Evolutionary conservation across 2,113 vertebrate genomes (phyloP).

Genomic region (Catharus fuscescens): DNA sequence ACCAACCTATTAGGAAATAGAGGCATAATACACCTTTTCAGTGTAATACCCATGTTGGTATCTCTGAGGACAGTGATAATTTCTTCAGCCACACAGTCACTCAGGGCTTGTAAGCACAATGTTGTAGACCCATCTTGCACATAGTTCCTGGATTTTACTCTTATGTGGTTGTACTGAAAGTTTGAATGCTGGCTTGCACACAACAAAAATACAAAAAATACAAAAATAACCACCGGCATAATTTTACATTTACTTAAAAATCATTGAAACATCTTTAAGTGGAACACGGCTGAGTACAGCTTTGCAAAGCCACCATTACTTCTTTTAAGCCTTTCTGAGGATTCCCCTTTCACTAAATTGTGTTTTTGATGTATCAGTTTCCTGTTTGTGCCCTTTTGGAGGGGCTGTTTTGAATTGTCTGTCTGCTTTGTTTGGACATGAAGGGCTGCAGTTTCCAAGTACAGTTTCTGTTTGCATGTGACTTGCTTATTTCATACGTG

Average conservation of each 20-base stretch:
- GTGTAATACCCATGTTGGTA: accelerated
- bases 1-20: neutral
- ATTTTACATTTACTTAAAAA: neutral
- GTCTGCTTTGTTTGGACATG: neutral
- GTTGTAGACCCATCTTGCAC: neutral
- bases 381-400: neutral
- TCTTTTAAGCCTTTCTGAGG: neutral
- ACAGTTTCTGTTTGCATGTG: neutral
- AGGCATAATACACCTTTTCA: neutral
- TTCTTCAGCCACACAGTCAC: neutral
- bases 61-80: neutral
- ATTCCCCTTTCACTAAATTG: neutral
- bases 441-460: conserved; percentile 15
- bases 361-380: neutral
- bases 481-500: neutral
- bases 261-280: neutral
- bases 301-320: neutral
- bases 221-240: neutral
- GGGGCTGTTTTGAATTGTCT: neutral
- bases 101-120: neutral
- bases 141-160: neutral
- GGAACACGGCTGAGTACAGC: neutral
- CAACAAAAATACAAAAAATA: neutral
- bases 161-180: accelerated
- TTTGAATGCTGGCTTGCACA: neutral